phyloP scores from a whole-genome alignment of 2,797 vertebrate genomes.

The Silurus lanzhouensis region DNA sequence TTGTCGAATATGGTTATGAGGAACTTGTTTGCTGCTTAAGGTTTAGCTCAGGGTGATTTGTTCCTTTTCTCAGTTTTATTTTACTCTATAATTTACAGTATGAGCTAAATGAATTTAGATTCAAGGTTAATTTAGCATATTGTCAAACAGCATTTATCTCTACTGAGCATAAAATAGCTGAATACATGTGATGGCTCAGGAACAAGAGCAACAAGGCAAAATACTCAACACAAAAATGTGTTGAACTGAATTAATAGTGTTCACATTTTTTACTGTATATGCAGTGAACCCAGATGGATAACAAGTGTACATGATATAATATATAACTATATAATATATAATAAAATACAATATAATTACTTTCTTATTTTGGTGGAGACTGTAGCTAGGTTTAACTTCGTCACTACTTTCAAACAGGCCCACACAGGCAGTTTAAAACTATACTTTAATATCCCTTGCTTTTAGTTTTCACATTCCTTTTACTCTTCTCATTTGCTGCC shows the following conservation, averaged over 20 bases:
- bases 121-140: not conserved
- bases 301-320: not conserved
- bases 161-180: not conserved
- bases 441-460: not conserved
- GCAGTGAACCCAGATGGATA: not conserved
- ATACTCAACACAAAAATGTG: not conserved
- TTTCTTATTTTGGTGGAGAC: not conserved
- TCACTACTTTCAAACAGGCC: not conserved
- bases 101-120: not conserved
- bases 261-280: not conserved
- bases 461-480: not conserved
- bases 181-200: not conserved
- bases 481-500: not conserved
- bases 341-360: not conserved
- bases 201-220: not conserved
- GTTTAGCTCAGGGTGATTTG: not conserved
- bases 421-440: not conserved
- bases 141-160: not conserved
- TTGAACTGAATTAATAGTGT: not conserved
- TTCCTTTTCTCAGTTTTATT: not conserved
- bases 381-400: not conserved
- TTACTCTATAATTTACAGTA: not conserved
- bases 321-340: not conserved
- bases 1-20: constrained; percentile 8
- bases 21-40: not conserved